Percentiles rank a stretch among this genome's conserved stretches.
phyloP scores from a whole-genome alignment of 2,888 invertebrate genomes.

The Conistra vaccinii region DNA sequence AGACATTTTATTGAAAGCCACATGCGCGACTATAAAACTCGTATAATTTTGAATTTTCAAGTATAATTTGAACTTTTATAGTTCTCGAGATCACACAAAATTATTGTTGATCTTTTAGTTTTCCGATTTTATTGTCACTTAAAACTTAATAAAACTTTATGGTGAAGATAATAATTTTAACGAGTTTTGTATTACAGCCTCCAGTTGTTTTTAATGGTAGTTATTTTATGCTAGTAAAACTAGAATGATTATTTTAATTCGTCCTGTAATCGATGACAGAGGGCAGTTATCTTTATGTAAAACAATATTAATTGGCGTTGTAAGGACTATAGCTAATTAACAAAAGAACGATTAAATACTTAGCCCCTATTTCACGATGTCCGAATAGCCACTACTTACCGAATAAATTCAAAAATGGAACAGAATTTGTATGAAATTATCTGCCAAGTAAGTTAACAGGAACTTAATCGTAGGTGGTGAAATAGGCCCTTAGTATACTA shows the following conservation, averaged over 20 bases:
- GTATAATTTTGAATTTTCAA: conserved; percentile 64
- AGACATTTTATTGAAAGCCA: conserved; percentile 67
- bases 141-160: conserved; percentile 71
- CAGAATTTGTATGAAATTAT: too few species aligned
- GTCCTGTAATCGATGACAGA: not conserved
- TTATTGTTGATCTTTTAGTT: conserved; percentile 67
- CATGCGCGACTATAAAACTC: conserved; percentile 59
- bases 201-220: conserved; percentile 11
- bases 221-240: not conserved
- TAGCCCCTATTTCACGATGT: too few species aligned
- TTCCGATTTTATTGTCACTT: conserved; percentile 73
- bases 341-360: too few species aligned
- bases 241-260: not conserved
- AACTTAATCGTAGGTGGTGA: too few species aligned
- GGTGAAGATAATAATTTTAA: conserved; percentile 56
- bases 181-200: conserved; percentile 51
- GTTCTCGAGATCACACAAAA: conserved; percentile 57
- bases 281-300: not conserved
- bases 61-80: conserved; percentile 65
- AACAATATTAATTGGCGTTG: too few species aligned
- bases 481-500: too few species aligned
- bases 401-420: too few species aligned
- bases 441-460: too few species aligned
- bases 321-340: too few species aligned
- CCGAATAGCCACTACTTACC: too few species aligned